Evolutionary conservation across 2,113 vertebrate genomes (phyloP).

Genomic region (Sander vitreus): DNA sequence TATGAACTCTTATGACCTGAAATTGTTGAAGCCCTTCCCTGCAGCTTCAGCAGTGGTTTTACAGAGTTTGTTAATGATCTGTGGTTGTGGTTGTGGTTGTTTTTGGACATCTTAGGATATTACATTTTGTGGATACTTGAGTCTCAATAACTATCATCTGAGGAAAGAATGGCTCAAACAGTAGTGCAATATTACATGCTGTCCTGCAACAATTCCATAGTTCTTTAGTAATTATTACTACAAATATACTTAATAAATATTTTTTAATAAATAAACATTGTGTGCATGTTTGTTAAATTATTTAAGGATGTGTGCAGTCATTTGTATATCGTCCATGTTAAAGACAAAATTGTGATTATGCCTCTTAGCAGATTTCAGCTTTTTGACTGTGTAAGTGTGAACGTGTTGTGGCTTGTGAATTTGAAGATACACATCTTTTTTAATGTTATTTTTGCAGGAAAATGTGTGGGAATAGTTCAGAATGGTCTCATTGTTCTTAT

Average conservation of each 20-base stretch:
- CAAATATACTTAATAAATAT: not conserved
- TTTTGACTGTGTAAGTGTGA: not conserved
- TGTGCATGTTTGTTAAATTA: not conserved
- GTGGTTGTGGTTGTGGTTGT: too few species aligned
- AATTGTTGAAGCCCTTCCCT: constrained; percentile 32
- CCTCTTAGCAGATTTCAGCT: constrained; percentile 21
- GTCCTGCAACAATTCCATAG: not conserved
- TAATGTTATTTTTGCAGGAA: constrained; percentile 13
- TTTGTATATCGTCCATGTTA: constrained; percentile 10
- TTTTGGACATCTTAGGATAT: constrained; percentile 16
- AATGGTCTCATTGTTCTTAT: constrained; percentile 41
- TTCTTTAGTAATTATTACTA: constrained; percentile 11
- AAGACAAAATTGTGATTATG: constrained; percentile 16
- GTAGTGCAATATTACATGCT: not conserved
- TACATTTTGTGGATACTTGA: constrained; percentile 20
- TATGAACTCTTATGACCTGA: constrained; percentile 34
- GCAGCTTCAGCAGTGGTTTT: not conserved
- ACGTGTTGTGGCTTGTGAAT: not conserved
- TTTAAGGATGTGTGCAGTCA: not conserved
- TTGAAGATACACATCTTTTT: constrained; percentile 6
- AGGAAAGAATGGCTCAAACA: not conserved
- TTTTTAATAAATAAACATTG: constrained; percentile 4
- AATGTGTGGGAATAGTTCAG: constrained; percentile 19
- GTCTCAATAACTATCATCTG: not conserved
- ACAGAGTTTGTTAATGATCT: constrained; percentile 24